Percentiles rank a stretch among this genome's conserved stretches.
Conservation (phyloP, 2,888 invertebrate species). For the Pyrgus malvae region DNA sequence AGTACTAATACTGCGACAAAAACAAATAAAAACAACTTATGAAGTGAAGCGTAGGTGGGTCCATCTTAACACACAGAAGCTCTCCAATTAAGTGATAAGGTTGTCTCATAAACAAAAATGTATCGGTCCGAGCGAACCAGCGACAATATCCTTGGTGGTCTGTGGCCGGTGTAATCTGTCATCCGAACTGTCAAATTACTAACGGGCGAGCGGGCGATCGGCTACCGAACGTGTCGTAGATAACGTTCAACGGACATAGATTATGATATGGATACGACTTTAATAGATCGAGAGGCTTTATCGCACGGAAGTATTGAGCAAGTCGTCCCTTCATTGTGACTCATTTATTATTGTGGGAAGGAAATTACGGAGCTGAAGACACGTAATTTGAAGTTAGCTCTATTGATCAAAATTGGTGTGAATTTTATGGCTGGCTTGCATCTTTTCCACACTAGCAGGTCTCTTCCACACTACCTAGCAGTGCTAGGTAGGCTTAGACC, state of each 20-base stretch:
- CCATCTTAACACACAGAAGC: slow-evolving; percentile 49
- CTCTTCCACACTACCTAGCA: too few species aligned
- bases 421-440: too few species aligned
- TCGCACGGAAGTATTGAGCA: slow-evolving; percentile 16
- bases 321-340: slow-evolving; percentile 18
- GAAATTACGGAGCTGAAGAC: neutral
- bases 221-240: slow-evolving; percentile 80
- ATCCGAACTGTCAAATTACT: slow-evolving; percentile 82
- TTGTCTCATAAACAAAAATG: slow-evolving; percentile 68
- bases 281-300: slow-evolving; percentile 31
- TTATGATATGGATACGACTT: slow-evolving; percentile 34
- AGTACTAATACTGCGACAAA: too few species aligned
- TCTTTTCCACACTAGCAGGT: too few species aligned
- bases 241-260: slow-evolving; percentile 65
- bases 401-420: neutral
- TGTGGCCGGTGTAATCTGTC: slow-evolving; percentile 74
- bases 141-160: slow-evolving; percentile 78
- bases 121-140: slow-evolving; percentile 54
- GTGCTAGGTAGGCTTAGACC: too few species aligned
- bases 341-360: slow-evolving; percentile 1
- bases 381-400: neutral
- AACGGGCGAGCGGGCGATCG: slow-evolving; percentile 79
- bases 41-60: slow-evolving; percentile 36
- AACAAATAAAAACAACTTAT: slow-evolving; percentile 4
- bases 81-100: slow-evolving; percentile 64